Conservation (phyloP, 2,888 invertebrate species). For the Caenorhabditis japonica region DNA sequence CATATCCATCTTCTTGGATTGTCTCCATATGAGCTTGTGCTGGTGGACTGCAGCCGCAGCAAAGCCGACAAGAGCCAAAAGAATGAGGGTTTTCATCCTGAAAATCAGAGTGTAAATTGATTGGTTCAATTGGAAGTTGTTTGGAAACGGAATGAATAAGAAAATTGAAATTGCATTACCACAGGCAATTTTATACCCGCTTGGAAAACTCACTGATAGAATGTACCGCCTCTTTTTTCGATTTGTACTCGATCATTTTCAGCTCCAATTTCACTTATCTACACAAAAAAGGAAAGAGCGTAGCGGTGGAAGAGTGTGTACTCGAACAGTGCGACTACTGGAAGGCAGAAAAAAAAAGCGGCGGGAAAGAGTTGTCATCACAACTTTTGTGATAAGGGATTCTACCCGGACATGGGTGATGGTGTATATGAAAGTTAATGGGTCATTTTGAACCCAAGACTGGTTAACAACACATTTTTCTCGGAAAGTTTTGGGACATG, state of each 20-base stretch:
- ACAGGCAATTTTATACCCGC: conserved; percentile 33
- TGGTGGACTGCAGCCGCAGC: conserved; percentile 64
- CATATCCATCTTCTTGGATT: conserved; percentile 59
- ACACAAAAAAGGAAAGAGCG: conserved; percentile 4
- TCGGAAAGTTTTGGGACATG: no score
- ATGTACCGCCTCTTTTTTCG: conserved; percentile 32
- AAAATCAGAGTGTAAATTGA: not conserved
- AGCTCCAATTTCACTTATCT: no score
- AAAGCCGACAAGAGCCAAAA: conserved; percentile 59
- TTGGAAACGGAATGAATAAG: not conserved
- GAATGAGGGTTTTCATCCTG: conserved; percentile 41
- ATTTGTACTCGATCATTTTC: conserved; percentile 42
- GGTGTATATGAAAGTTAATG: not conserved
- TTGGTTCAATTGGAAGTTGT: conserved; percentile 1
- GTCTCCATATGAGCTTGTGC: conserved; percentile 59
- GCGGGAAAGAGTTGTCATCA: conserved; percentile 15
- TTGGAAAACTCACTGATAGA: conserved; percentile 34
- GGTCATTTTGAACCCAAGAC: not conserved
- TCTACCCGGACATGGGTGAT: conserved; percentile 26
- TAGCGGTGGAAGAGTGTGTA: conserved; percentile 11
- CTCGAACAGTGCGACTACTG: conserved; percentile 28
- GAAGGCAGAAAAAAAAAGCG: conserved; percentile 20
- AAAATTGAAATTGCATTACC: conserved; percentile 1
- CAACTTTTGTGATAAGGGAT: conserved; percentile 15
- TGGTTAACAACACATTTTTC: no score